phyloP scores from a whole-genome alignment of 2,888 invertebrate genomes.

The Mystacides longicornis region DNA sequence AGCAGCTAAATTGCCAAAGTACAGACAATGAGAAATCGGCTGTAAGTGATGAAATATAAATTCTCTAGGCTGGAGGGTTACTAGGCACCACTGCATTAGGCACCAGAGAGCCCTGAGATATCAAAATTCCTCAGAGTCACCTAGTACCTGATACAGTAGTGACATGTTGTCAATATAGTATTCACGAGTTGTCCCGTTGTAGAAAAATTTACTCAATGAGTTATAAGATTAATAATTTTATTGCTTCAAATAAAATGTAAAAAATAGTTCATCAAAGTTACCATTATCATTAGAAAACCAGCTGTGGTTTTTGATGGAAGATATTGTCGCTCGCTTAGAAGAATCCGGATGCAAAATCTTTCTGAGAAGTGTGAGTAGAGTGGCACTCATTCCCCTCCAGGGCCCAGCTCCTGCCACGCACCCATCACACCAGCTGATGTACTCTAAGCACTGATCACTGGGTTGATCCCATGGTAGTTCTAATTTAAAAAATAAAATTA shows the following conservation, averaged over 20 bases:
- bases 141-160: slow-evolving; percentile 68
- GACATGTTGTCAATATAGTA: no score
- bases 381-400: slow-evolving; percentile 74
- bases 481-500: slow-evolving; percentile 34
- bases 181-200: no score
- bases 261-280: no score
- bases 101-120: slow-evolving; percentile 50
- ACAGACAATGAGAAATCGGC: slow-evolving; percentile 45
- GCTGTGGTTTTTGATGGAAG: slow-evolving; percentile 64
- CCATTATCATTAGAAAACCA: slow-evolving; percentile 56
- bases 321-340: slow-evolving; percentile 56
- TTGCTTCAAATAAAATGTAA: no score
- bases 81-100: slow-evolving; percentile 32
- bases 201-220: no score
- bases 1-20: slow-evolving; percentile 89
- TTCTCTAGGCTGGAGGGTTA: background rate
- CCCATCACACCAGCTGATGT: slow-evolving; percentile 63
- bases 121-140: slow-evolving; percentile 67
- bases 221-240: no score
- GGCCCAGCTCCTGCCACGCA: slow-evolving; percentile 59
- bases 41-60: background rate
- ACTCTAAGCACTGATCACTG: slow-evolving; percentile 60
- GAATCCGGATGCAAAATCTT: slow-evolving; percentile 67
- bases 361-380: slow-evolving; percentile 66
- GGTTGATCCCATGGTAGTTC: slow-evolving; percentile 96